Evolutionary conservation across 2,888 invertebrate species (phyloP).

Genomic region (Polylopha cassiicola): DNA sequence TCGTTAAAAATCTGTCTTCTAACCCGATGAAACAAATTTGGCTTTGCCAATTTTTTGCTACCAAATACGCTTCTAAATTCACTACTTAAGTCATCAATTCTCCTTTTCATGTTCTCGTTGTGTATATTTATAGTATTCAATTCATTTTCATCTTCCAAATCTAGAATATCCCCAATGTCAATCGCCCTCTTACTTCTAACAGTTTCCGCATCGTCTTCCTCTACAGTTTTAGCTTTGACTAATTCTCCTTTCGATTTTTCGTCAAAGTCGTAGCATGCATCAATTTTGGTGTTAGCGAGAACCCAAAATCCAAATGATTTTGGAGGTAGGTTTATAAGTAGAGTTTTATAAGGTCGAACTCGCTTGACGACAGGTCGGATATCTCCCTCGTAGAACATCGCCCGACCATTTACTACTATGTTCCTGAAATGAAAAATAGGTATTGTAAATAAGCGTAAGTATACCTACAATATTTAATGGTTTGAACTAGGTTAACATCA

Average conservation of each 20-base stretch:
- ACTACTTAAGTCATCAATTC: slow-evolving; percentile 40
- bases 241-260: slow-evolving; percentile 31
- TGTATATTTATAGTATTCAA: slow-evolving; percentile 25
- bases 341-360: slow-evolving; percentile 68
- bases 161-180: slow-evolving; percentile 31
- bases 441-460: too few relatives aligned
- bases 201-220: slow-evolving; percentile 23
- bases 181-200: slow-evolving; percentile 41
- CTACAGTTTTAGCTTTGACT: slow-evolving; percentile 28
- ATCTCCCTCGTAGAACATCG: slow-evolving; percentile 76
- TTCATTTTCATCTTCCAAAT: neutral
- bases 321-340: slow-evolving; percentile 79
- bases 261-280: slow-evolving; percentile 66
- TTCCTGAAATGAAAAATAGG: slow-evolving; percentile 58
- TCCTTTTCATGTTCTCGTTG: slow-evolving; percentile 34
- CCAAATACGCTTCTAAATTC: slow-evolving; percentile 40
- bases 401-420: slow-evolving; percentile 80
- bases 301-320: slow-evolving; percentile 87
- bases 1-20: slow-evolving; percentile 37
- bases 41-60: slow-evolving; percentile 19
- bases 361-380: slow-evolving; percentile 73
- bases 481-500: too few relatives aligned
- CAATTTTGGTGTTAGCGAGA: slow-evolving; percentile 79
- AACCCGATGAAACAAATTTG: slow-evolving; percentile 26
- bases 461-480: too few relatives aligned